Evolutionary conservation across 2,888 invertebrate species (phyloP).

Genomic region (Leucania comma): DNA sequence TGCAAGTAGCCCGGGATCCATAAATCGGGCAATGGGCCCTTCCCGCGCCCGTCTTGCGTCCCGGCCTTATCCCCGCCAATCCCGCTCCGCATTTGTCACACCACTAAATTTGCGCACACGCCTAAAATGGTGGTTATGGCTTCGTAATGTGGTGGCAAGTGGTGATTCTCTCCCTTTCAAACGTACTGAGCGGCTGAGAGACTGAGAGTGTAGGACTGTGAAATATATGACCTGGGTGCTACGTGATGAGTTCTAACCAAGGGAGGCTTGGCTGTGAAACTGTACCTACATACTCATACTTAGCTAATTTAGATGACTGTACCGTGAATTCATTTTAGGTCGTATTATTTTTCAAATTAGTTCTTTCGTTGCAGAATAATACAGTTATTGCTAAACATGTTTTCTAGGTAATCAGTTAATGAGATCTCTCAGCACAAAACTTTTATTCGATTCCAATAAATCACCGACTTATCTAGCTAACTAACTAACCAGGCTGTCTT

Average conservation of each 20-base stretch:
- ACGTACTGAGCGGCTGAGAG: slow-evolving; percentile 21
- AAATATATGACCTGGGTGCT: slow-evolving; percentile 26
- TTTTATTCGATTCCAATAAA: not conserved
- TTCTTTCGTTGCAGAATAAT: not conserved
- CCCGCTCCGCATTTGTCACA: slow-evolving; percentile 65
- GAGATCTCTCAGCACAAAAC: not conserved
- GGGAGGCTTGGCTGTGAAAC: not conserved
- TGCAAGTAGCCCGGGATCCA: slow-evolving; percentile 67
- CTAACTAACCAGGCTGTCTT: too few species aligned
- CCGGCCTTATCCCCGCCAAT: slow-evolving; percentile 60
- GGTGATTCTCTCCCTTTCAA: slow-evolving; percentile 34
- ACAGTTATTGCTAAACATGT: not conserved
- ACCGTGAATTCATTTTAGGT: too few species aligned
- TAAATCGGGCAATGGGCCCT: slow-evolving; percentile 66
- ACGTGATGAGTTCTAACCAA: slow-evolving; percentile 26
- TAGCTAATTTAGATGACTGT: not conserved
- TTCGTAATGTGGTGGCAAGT: slow-evolving; percentile 49
- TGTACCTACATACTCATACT: not conserved
- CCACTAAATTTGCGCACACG: slow-evolving; percentile 66
- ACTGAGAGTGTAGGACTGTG: slow-evolving; percentile 29
- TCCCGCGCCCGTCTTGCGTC: slow-evolving; percentile 45
- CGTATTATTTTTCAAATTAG: not conserved
- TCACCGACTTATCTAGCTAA: not conserved
- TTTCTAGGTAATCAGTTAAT: not conserved
- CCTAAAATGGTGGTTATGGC: slow-evolving; percentile 48